These are phyloP conservation scores for Hymenopus coronatus DNA, from an alignment of 2,888 invertebrate species.

Conservation along the genomic window DNA sequence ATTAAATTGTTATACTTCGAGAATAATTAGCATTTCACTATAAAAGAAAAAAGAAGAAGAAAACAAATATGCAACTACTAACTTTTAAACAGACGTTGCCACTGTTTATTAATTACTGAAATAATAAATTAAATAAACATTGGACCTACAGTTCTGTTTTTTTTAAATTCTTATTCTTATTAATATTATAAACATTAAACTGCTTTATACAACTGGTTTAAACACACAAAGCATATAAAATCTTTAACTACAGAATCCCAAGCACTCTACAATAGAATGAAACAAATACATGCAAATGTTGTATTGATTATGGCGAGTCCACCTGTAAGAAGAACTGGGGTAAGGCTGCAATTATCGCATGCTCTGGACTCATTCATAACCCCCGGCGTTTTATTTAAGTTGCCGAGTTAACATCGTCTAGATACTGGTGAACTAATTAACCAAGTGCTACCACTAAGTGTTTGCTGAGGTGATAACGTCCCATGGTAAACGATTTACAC, in stretches of 20 bases:
- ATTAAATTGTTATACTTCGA: too few relatives aligned
- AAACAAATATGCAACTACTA: too few relatives aligned
- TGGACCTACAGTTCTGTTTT: too few relatives aligned
- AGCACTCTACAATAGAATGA: background rate
- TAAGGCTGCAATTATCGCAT: background rate
- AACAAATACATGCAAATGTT: background rate
- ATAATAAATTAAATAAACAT: too few relatives aligned
- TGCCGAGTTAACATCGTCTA: background rate
- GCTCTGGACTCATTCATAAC: background rate
- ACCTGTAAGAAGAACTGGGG: background rate
- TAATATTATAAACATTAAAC: too few relatives aligned
- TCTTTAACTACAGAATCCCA: background rate
- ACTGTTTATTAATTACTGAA: too few relatives aligned
- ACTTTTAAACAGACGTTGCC: too few relatives aligned
- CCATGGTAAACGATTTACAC: background rate
- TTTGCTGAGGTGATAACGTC: background rate
- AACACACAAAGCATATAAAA: too few relatives aligned
- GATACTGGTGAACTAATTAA: background rate
- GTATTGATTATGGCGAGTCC: background rate
- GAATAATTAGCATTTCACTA: too few relatives aligned
- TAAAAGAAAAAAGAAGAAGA: too few relatives aligned
- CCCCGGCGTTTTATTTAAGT: background rate
- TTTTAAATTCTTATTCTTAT: too few relatives aligned
- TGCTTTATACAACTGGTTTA: too few relatives aligned
- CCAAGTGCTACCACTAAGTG: background rate